Percentiles rank a stretch among this genome's conserved stretches.
Evolutionary conservation across 2,113 vertebrate genomes (phyloP).

Genomic region (Alouatta palliata): DNA sequence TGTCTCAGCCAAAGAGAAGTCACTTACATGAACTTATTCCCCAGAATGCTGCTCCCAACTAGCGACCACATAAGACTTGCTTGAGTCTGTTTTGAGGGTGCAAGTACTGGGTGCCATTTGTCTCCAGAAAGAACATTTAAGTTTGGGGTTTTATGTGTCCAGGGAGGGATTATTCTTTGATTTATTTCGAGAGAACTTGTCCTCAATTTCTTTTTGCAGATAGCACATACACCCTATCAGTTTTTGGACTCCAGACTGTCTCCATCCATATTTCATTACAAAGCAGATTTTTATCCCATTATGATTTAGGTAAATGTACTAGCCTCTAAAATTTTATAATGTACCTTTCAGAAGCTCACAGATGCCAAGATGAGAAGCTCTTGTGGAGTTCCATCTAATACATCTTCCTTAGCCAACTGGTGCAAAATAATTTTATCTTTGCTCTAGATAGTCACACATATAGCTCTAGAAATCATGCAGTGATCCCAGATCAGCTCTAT

Average conservation of each 20-base stretch:
- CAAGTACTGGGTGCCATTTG: background rate
- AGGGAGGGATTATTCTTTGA: background rate
- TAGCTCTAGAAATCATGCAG: background rate
- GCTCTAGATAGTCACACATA: background rate
- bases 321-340: background rate
- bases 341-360: background rate
- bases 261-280: background rate
- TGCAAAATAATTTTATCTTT: background rate
- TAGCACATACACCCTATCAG: background rate
- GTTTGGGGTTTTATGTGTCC: background rate
- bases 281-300: background rate
- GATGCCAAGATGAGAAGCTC: background rate
- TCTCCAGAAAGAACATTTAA: background rate
- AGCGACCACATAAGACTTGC: background rate
- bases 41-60: too few species aligned
- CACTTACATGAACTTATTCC: background rate
- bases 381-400: background rate
- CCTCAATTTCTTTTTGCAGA: background rate
- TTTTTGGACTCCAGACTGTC: background rate
- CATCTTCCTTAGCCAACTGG: conserved; percentile 5
- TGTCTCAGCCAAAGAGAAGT: background rate
- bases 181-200: conserved; percentile 4
- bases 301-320: background rate
- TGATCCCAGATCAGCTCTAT: background rate
- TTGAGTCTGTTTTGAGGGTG: background rate